Evolutionary conservation across 2,888 invertebrate species (phyloP).

Genomic region (Diogma glabrata): DNA sequence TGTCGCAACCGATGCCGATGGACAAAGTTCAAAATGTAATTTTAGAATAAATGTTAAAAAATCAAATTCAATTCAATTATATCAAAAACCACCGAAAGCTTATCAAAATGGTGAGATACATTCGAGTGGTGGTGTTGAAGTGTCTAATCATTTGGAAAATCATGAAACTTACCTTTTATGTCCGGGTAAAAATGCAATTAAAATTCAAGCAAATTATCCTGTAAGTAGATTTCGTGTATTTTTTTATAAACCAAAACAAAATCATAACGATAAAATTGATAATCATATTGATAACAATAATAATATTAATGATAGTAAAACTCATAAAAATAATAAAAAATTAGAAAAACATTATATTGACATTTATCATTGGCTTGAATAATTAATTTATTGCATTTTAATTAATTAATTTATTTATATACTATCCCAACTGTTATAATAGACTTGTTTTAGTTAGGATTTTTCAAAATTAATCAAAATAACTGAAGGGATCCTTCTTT

Average conservation of each 20-base stretch:
- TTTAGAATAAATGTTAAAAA: slow-evolving; percentile 50
- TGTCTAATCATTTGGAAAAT: slow-evolving; percentile 18
- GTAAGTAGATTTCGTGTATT: slow-evolving; percentile 29
- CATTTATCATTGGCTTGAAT: slow-evolving; percentile 20
- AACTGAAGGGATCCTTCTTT: too few species aligned
- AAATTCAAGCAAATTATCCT: slow-evolving; percentile 29
- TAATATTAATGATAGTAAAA: too few species aligned
- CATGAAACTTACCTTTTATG: slow-evolving; percentile 34
- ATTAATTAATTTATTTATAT: too few species aligned
- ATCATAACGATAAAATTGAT: too few species aligned
- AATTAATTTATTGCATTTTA: too few species aligned
- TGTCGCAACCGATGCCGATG: slow-evolving; percentile 50
- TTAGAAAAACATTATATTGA: slow-evolving; percentile 20
- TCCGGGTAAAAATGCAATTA: slow-evolving; percentile 29
- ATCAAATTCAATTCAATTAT: slow-evolving; percentile 18
- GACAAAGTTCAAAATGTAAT: slow-evolving; percentile 49
- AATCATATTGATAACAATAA: neutral
- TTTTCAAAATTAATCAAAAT: too few species aligned
- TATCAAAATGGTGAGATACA: neutral
- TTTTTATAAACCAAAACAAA: slow-evolving; percentile 17
- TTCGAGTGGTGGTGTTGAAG: slow-evolving; percentile 4
- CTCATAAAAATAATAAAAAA: slow-evolving; percentile 6
- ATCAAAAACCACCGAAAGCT: neutral
- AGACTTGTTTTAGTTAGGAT: too few species aligned
- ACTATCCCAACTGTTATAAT: too few species aligned